phyloP scores from a whole-genome alignment of 2,888 invertebrate genomes.

The Cenopis cana region DNA sequence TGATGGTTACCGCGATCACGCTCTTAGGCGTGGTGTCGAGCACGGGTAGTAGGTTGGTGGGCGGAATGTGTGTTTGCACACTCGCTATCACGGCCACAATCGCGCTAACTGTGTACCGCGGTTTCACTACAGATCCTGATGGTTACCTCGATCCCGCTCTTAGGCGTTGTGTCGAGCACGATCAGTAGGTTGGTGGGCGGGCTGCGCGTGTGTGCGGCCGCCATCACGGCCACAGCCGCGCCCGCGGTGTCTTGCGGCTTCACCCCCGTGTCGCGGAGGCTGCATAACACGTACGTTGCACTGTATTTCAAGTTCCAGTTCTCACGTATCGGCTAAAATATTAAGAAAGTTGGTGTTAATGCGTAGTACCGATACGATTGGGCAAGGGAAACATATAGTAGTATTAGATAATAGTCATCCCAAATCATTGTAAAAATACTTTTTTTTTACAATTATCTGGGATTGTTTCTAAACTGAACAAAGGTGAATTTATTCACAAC shows the following conservation, averaged over 20 bases:
- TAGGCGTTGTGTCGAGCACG: conserved; percentile 73
- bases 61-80: too few species aligned
- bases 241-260: conserved; percentile 78
- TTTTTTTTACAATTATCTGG: too few species aligned
- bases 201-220: conserved; percentile 57
- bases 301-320: conserved; percentile 98
- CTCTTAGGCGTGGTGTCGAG: too few species aligned
- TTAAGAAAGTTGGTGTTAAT: background rate
- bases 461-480: too few species aligned
- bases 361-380: conserved; percentile 51
- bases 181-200: conserved; percentile 72
- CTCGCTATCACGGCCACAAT: background rate
- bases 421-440: too few species aligned
- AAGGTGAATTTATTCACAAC: too few species aligned
- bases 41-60: too few species aligned
- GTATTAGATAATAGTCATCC: too few species aligned
- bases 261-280: conserved; percentile 88
- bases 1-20: too few species aligned
- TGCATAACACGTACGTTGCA: conserved; percentile 94
- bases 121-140: background rate
- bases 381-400: too few species aligned
- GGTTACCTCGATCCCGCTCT: conserved; percentile 69
- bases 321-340: conserved; percentile 91
- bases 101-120: background rate
- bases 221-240: conserved; percentile 70